These are phyloP conservation scores for Theristus sp. DNA, from an alignment of 2,888 invertebrate genomes.

Conservation along the genomic window DNA sequence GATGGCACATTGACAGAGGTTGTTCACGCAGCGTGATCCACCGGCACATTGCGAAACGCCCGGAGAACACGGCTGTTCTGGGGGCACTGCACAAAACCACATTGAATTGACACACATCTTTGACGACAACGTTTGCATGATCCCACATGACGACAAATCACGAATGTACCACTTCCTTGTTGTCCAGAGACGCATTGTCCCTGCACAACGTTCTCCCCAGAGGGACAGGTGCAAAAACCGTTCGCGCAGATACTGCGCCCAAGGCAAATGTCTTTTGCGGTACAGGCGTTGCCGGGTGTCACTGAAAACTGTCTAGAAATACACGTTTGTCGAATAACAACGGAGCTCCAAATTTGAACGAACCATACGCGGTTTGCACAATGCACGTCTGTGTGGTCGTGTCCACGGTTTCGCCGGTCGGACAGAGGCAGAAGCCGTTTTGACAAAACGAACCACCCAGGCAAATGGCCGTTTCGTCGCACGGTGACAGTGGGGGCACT, in stretches of 20 bases:
- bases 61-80: neutral
- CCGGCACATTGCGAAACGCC: slow-evolving; percentile 11
- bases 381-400: neutral
- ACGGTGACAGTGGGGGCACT: neutral
- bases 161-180: neutral
- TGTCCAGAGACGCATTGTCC: neutral
- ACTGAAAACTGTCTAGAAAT: neutral
- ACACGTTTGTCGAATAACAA: too few species aligned
- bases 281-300: slow-evolving; percentile 7
- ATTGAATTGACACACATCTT: too few species aligned
- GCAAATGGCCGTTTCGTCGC: slow-evolving; percentile 7
- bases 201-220: neutral
- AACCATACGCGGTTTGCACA: neutral
- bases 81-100: neutral
- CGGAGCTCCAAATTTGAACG: neutral
- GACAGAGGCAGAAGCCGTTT: slow-evolving; percentile 22
- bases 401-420: slow-evolving; percentile 11
- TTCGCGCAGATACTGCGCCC: neutral
- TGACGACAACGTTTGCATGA: too few species aligned
- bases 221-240: slow-evolving; percentile 2
- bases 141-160: too few species aligned
- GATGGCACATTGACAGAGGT: slow-evolving; percentile 12
- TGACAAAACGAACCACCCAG: slow-evolving; percentile 25
- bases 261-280: neutral
- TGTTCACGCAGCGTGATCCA: slow-evolving; percentile 13